These are phyloP conservation scores for Drosophila bocki DNA, from an alignment of 1,140 invertebrate species.

Conservation along the genomic window DNA sequence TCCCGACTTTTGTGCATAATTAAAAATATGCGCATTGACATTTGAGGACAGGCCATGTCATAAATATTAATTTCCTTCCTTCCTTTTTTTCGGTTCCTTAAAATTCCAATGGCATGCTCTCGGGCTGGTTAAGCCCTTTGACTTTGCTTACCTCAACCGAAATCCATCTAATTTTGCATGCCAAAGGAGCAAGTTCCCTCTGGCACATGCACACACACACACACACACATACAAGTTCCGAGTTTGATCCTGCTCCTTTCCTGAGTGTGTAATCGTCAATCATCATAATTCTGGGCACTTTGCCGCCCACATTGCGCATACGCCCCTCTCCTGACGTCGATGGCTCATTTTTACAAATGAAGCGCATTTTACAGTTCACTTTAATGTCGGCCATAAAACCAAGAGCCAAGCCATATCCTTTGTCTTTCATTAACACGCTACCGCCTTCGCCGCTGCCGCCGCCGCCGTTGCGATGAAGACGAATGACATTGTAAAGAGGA, in stretches of 20 bases:
- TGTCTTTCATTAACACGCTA: conserved; percentile 49
- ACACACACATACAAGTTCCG: not conserved
- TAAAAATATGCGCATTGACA: conserved; percentile 81
- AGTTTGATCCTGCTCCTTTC: conserved; percentile 1
- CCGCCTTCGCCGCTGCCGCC: not conserved
- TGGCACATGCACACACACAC: not conserved
- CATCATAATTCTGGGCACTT: conserved; percentile 78
- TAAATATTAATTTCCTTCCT: conserved; percentile 71
- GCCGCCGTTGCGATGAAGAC: conserved; percentile 30
- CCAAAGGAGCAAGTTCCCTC: conserved; percentile 37
- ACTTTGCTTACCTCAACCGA: conserved; percentile 50
- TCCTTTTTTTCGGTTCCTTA: conserved; percentile 31
- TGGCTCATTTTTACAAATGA: conserved; percentile 73
- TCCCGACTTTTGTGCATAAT: conserved; percentile 67
- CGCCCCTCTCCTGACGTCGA: conserved; percentile 26
- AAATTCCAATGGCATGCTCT: conserved; percentile 62
- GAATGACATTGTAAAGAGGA: conserved; percentile 32
- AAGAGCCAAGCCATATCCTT: conserved; percentile 36
- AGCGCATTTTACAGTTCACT: conserved; percentile 60
- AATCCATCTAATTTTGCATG: conserved; percentile 73
- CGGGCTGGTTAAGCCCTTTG: conserved; percentile 67
- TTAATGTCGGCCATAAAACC: conserved; percentile 55
- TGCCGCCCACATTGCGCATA: conserved; percentile 56
- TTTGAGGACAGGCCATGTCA: conserved; percentile 72
- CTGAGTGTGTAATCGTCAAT: conserved; percentile 69